Evolutionary conservation across 2,797 vertebrate species (phyloP).

Genomic region (Ara ararauna): DNA sequence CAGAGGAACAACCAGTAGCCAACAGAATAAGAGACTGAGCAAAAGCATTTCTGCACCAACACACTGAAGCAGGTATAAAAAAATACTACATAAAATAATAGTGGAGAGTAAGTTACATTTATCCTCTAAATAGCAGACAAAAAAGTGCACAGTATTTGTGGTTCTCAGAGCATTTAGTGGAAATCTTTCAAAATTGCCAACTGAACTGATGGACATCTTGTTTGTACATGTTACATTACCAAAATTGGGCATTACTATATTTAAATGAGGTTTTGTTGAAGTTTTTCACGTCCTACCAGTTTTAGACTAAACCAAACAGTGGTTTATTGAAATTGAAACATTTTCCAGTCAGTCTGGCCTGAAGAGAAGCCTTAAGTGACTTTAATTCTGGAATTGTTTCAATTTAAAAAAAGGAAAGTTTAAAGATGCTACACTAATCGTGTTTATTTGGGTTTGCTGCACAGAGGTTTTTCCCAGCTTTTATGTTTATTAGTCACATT

Average conservation of each 20-base stretch:
- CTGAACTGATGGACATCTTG: slow-evolving; percentile 52
- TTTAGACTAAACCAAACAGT: slow-evolving; percentile 45
- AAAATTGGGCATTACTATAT: slow-evolving; percentile 65
- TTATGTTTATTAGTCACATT: slow-evolving; percentile 40
- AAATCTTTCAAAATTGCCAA: slow-evolving; percentile 59
- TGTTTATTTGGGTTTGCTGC: slow-evolving; percentile 13
- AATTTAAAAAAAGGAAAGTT: neutral
- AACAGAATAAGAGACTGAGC: neutral
- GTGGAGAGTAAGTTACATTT: neutral
- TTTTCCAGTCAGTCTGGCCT: slow-evolving; percentile 35
- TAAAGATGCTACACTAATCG: slow-evolving; percentile 7
- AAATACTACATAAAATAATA: neutral
- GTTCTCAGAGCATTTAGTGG: slow-evolving; percentile 26
- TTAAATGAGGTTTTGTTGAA: slow-evolving; percentile 62
- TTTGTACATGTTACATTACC: slow-evolving; percentile 56
- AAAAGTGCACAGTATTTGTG: slow-evolving; percentile 11
- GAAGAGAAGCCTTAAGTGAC: slow-evolving; percentile 7
- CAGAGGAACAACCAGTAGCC: neutral
- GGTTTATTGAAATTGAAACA: slow-evolving; percentile 46
- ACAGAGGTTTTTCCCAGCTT: slow-evolving; percentile 44
- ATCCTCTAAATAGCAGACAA: slow-evolving; percentile 5
- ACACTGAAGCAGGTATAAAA: neutral
- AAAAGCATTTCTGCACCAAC: neutral
- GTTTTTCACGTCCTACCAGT: slow-evolving; percentile 62
- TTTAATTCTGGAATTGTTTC: slow-evolving; percentile 29